Base-by-base conservation (phyloP, 2,888 invertebrate genomes). In the Hirudinaria manillensis region DNA sequence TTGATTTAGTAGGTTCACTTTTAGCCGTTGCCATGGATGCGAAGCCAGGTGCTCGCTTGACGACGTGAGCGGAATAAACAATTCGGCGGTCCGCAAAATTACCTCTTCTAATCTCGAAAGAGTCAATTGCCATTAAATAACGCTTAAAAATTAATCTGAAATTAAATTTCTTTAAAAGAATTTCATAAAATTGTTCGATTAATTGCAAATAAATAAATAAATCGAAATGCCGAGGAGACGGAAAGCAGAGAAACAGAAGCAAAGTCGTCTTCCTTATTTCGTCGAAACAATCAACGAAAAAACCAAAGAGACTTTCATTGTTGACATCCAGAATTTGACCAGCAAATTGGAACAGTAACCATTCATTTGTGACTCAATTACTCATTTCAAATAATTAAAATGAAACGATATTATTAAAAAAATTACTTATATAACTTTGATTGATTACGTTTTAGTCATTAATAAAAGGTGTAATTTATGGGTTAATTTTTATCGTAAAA, bases 251-350 rank as follows among this genome's bases (percentile, higher is more conserved):
- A 70, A 70, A 45, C 38, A 3, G n/a, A 61, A 61, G 24, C n/a
- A n/a, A n/a, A 10, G 29, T 27, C 61, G 24, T n/a, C 24, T 61
- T 61, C 61, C 24, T 36, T 38, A 38, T 74, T 74, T 66, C 32
- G 51, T 66, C n/a, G 75, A 75, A 6, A 55, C 27, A 13, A 3
- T 75, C 34, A 53, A 55, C 36, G 75, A 75, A 55, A 67, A 75
- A 36, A 68, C 68, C 13, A 67, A 34, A 36, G 75, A 75, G 27
- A 68, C 24, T 55, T 75, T 68, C 55, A 16, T 75, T 45, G 29
- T 75, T 13, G 68, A 75, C 21, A 75, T 75, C 16, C 67, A 75
- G 68, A 36, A 67, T 19, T 51, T 75, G 32, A 34, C 38, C 27
- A 45, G 24, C 36, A 67, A 68, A 75, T 36, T 75, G 29, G 45